Base-by-base conservation (phyloP, 2,888 invertebrate genomes). In the Phrixothrix hirtus region DNA sequence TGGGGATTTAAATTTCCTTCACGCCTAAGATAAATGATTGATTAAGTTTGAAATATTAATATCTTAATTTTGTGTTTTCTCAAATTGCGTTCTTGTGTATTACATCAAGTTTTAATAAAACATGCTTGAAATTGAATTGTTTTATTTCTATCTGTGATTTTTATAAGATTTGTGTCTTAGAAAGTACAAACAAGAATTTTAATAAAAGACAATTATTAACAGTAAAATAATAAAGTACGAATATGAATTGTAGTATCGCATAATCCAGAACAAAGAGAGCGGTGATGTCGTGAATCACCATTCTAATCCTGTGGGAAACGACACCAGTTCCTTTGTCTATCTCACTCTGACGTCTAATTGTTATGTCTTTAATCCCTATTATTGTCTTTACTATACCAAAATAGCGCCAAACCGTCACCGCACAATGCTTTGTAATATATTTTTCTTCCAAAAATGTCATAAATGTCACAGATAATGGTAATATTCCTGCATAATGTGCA, bases 251-350 rank as follows among this genome's bases (percentile, higher is more conserved):
- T 44, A 55, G 49, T 49, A 43, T 34, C 13, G 32, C 42, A 46
- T 55, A 55, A 55, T 55, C 49, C 54, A 11, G 42, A 30, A 37
- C 45, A 44, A 49, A 45, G 45, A 46, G 41, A 45, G 36, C 50
- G 45, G 25, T 46, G 46, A 46, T 42, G 66, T 69, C 70, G 72
- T 74, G 74, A 74, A 74, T 74, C 73, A 74, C 71, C 73, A 71
- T 66, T 60, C 69, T 74, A 74, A 74, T 74, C 74, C 74, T 71
- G 70, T 73, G 74, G 73, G 73, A 74, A 74, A 63, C 70, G 70
- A 64, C 69, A 70, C 68, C 70, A 69, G 69, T 67, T 62, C 55
- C 54, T 57, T 58, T 58, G 57, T 58, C 57, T 50, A 34, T 57
- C 60, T 60, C 59, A 56, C 48, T 55, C 48, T 52, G 56, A 56